phyloP scores from a whole-genome alignment of 2,113 vertebrate genomes.

The Phylloscopus trochilus region DNA sequence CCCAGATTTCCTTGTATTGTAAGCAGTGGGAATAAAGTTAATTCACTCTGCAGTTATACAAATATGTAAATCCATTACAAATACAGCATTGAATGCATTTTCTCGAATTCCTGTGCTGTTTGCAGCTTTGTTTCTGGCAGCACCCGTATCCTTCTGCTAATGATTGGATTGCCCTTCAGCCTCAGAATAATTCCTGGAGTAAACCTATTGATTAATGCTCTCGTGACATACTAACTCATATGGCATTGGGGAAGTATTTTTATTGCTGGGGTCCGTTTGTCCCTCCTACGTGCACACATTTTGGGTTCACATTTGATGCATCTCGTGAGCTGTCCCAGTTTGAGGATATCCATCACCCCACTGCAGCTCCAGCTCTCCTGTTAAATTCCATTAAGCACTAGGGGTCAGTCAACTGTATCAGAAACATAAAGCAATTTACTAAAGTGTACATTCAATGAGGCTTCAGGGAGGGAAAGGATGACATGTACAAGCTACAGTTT shows the following conservation, averaged over 20 bases:
- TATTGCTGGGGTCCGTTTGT: not conserved
- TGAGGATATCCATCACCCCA: not conserved
- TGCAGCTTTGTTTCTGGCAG: slow-evolving; percentile 55
- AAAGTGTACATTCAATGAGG: not conserved
- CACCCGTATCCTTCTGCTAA: not conserved
- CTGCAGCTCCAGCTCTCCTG: not conserved
- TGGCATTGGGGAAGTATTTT: not conserved
- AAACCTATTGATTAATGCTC: slow-evolving; percentile 27
- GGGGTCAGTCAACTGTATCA: not conserved
- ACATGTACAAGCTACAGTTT: not conserved
- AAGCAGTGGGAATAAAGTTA: slow-evolving; percentile 44
- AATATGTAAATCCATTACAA: slow-evolving; percentile 38
- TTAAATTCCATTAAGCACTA: slow-evolving; percentile 35
- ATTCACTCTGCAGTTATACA: slow-evolving; percentile 32
- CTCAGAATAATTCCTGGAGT: not conserved
- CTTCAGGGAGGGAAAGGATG: not conserved
- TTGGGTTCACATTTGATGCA: not conserved
- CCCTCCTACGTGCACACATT: not conserved
- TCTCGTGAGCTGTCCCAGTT: not conserved
- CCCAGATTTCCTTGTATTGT: not conserved
- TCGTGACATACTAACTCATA: not conserved
- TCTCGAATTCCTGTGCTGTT: not conserved
- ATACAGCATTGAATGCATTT: not conserved
- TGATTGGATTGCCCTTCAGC: not conserved
- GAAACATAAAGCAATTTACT: not conserved